phyloP scores from a whole-genome alignment of 1,140 invertebrate genomes.

The Globodera rostochiensis region DNA sequence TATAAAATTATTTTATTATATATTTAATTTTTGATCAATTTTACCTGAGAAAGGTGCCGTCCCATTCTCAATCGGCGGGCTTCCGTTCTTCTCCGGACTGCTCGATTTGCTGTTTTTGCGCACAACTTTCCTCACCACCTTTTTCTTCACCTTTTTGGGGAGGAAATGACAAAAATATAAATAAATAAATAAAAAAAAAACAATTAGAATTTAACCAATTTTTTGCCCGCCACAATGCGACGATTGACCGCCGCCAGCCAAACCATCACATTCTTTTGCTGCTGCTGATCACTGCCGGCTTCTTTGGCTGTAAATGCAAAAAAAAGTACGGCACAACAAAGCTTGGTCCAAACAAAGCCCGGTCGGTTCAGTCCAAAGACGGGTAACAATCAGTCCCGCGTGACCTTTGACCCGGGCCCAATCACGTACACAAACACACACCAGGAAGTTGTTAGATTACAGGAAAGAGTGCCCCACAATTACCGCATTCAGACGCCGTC shows the following conservation, averaged over 20 bases:
- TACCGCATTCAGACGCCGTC: background rate
- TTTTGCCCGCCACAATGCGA: background rate
- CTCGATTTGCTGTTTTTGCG: constrained; percentile 1
- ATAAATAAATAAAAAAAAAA: background rate
- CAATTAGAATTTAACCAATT: background rate
- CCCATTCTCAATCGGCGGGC: background rate
- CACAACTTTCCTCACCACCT: background rate
- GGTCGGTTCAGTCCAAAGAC: too few species aligned
- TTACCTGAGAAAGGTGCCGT: too few species aligned
- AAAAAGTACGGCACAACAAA: too few species aligned
- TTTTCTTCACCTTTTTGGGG: constrained; percentile 5
- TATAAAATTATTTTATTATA: too few species aligned
- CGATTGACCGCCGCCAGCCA: constrained; percentile 1
- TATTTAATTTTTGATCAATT: too few species aligned
- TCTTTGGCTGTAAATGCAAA: background rate
- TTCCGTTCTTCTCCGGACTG: background rate
- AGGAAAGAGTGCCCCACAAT: background rate
- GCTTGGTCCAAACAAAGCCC: background rate
- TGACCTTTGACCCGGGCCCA: background rate
- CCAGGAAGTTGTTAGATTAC: background rate
- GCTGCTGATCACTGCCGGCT: background rate
- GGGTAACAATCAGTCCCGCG: background rate
- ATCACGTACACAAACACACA: background rate
- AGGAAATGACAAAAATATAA: background rate
- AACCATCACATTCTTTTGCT: background rate